phyloP scores from a whole-genome alignment of 1,140 invertebrate genomes.

The Eupristina koningsbergeri region DNA sequence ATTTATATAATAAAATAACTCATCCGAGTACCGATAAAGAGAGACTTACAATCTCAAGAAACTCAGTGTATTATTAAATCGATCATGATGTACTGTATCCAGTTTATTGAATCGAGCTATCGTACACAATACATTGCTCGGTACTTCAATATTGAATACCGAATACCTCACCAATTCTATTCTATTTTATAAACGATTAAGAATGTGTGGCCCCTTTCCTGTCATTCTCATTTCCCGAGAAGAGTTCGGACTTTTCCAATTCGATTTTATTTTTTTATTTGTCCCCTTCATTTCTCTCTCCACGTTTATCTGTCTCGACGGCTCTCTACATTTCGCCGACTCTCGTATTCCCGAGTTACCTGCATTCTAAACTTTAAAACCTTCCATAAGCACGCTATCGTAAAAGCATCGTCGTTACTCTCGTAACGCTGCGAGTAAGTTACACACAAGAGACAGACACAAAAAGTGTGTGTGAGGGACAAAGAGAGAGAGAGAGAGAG shows the following conservation, averaged over 20 bases:
- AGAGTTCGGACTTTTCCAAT: no score
- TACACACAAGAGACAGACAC: neutral
- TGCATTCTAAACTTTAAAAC: slow-evolving; percentile 17
- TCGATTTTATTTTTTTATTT: neutral
- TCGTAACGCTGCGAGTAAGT: neutral
- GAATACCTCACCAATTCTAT: neutral
- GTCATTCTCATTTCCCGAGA: no score
- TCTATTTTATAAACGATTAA: neutral
- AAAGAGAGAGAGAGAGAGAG: neutral
- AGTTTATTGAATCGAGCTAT: neutral
- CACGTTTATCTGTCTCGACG: neutral
- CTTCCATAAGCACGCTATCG: neutral
- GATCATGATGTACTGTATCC: neutral
- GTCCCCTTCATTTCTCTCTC: neutral
- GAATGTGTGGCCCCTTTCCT: neutral
- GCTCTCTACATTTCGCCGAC: neutral
- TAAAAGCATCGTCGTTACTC: slow-evolving; percentile 21
- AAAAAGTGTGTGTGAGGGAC: no score
- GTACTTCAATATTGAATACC: neutral
- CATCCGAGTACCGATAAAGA: neutral
- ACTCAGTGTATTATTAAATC: neutral
- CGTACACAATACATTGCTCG: neutral
- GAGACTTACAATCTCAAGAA: neutral
- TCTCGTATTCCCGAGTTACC: neutral
- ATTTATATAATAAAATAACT: neutral